A percentile compares a stretch with the other conserved stretches of the same genome.
Conservation (phyloP, 2,113 vertebrate genomes). For the Cygnus atratus region DNA sequence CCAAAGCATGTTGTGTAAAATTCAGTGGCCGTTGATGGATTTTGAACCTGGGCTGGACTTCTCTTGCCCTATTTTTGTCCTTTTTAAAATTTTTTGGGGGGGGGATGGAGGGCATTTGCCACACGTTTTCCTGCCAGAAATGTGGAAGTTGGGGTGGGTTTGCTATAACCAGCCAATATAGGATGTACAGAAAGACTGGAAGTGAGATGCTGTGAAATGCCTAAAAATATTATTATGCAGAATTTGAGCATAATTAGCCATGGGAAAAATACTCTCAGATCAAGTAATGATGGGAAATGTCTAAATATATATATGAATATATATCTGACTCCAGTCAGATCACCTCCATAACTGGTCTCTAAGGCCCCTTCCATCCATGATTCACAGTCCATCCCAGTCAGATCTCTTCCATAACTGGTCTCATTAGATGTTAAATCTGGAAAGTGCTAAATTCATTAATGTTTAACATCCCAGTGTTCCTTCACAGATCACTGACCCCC, state of each 20-base stretch:
- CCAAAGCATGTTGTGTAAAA: neutral
- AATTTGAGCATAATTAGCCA: neutral
- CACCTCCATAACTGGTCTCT: no score
- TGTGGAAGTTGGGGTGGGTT: neutral
- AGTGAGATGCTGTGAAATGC: neutral
- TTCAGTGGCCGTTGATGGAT: neutral
- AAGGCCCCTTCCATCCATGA: no score
- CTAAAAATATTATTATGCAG: neutral
- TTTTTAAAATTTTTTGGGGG: no score
- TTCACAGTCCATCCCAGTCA: no score
- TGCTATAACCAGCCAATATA: neutral
- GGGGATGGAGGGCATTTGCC: no score
- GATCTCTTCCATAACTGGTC: no score
- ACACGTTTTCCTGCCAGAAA: neutral
- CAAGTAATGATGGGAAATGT: neutral
- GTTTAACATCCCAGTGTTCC: neutral
- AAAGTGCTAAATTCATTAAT: neutral
- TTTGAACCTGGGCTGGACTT: neutral
- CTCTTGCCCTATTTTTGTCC: neutral
- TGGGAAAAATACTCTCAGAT: neutral
- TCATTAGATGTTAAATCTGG: neutral
- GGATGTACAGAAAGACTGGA: no score
- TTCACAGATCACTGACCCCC: slow-evolving; percentile 82
- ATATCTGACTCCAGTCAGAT: no score
- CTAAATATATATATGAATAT: no score